Conservation (phyloP, 1,140 invertebrate genomes). For the Temnothorax longispinosus region DNA sequence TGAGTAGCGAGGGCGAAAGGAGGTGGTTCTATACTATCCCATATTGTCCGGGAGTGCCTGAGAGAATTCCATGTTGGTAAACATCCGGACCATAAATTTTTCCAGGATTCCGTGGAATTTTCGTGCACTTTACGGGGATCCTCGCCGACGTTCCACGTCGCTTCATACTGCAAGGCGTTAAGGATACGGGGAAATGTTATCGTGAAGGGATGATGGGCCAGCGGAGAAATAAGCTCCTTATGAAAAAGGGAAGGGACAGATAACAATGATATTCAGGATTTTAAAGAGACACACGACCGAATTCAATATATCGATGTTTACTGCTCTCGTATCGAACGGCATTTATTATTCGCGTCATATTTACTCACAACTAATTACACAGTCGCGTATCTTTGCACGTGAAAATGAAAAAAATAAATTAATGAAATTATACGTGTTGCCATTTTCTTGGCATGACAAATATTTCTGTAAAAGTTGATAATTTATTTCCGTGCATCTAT, state of each 20-base stretch:
- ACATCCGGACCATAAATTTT: conserved; percentile 73
- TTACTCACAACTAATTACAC: neutral
- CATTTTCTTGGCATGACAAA: neutral
- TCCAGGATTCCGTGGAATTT: conserved; percentile 68
- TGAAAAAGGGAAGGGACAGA: neutral
- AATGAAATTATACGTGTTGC: neutral
- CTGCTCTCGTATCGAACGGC: neutral
- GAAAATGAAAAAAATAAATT: neutral
- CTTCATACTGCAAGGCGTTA: conserved; percentile 55
- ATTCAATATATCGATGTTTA: neutral
- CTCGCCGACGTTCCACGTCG: conserved; percentile 46
- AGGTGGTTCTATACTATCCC: conserved; percentile 12
- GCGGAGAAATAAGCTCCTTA: conserved; percentile 37
- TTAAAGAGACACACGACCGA: neutral
- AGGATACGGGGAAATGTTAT: conserved; percentile 2
- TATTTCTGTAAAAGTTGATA: conserved; percentile 55
- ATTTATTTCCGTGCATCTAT: conserved; percentile 54
- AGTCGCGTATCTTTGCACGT: neutral
- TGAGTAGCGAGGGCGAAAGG: conserved; percentile 20
- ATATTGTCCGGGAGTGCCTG: conserved; percentile 27
- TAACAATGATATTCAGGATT: neutral
- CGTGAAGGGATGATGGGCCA: conserved; percentile 2
- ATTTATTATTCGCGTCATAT: neutral
- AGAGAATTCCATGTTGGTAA: conserved; percentile 69
- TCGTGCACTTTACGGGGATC: conserved; percentile 61